A percentile compares a stretch with the other conserved stretches of the same genome.
Conservation (phyloP, 2,113 vertebrate species). For the Choloepus hoffmanni region DNA sequence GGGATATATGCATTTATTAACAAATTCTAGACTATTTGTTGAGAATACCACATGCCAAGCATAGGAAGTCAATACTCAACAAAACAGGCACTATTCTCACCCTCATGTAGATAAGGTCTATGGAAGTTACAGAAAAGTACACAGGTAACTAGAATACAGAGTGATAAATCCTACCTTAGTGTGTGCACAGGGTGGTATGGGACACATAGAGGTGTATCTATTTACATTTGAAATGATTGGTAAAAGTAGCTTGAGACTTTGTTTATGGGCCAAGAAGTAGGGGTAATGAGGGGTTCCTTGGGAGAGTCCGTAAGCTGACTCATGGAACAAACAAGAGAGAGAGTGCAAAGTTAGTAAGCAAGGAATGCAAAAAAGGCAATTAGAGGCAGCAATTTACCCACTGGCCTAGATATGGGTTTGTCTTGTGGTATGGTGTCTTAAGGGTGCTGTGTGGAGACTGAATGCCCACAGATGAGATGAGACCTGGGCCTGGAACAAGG, state of each 20-base stretch:
- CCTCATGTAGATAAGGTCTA: background rate
- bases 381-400: background rate
- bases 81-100: background rate
- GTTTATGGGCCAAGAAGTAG: background rate
- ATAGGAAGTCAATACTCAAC: background rate
- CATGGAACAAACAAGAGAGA: slow-evolving; percentile 8
- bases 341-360: background rate
- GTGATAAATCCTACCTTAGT: background rate
- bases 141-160: background rate
- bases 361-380: background rate
- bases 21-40: background rate
- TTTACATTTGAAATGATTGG: background rate
- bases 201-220: background rate
- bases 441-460: background rate
- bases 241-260: background rate
- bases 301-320: slow-evolving; percentile 14
- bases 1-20: slow-evolving; percentile 9
- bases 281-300: background rate
- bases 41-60: background rate
- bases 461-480: background rate
- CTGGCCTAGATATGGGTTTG: background rate
- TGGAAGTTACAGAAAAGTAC: background rate
- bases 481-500: background rate
- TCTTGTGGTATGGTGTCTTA: background rate
- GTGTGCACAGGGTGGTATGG: background rate